Percentiles rank a stretch among this genome's conserved stretches.
Conservation (phyloP, 37 sponge, comb jelly and placozoan genomes). For the Theonella swinhoei region DNA sequence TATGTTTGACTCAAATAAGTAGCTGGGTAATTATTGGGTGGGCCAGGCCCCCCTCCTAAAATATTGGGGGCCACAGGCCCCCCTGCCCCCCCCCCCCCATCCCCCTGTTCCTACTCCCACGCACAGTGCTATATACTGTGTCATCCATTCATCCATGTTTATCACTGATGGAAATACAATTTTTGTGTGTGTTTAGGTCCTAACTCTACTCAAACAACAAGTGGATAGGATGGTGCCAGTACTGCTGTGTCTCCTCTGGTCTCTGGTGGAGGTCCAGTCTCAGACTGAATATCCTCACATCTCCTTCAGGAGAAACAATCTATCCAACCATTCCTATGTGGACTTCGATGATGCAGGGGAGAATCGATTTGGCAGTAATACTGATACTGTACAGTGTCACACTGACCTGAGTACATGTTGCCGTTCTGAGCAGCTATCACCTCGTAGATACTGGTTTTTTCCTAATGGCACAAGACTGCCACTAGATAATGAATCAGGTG, state of each 20-base stretch:
- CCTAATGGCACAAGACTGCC: not conserved
- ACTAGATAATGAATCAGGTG: not conserved
- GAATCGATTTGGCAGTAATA: not conserved
- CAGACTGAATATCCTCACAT: not conserved
- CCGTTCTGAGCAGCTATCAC: not conserved
- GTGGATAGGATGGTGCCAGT: not conserved
- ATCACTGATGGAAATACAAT: no score
- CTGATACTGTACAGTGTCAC: not conserved
- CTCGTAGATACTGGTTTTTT: not conserved
- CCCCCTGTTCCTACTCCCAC: no score
- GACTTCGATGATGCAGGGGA: not conserved
- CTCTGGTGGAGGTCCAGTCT: not conserved
- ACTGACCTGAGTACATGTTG: not conserved
- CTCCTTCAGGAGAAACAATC: not conserved
- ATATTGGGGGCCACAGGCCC: no score
- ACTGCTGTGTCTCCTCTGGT: not conserved
- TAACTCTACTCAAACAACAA: no score
- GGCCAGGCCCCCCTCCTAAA: no score
- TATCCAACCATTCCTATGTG: not conserved
- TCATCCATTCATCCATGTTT: no score
- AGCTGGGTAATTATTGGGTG: no score
- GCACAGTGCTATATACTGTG: no score
- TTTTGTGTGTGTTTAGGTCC: no score
- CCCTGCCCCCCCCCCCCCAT: no score
- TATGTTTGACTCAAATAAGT: no score